Evolutionary conservation across 2,888 invertebrate genomes (phyloP).

Genomic region (Agrotis clavis): DNA sequence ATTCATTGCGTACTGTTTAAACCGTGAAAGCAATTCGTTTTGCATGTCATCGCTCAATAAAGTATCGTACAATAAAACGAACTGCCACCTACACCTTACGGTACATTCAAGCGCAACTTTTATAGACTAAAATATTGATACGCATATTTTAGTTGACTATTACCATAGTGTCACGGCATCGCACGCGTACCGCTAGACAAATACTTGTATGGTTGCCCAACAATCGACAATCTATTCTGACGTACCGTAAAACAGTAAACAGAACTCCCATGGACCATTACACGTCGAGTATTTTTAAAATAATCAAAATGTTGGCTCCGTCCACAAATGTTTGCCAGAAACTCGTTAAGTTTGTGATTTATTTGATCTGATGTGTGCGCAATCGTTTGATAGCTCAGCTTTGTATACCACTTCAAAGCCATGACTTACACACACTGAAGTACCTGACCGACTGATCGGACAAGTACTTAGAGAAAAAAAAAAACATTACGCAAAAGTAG

Average conservation of each 20-base stretch:
- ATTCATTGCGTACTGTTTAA: conserved; percentile 59
- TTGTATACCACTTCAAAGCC: conserved; percentile 79
- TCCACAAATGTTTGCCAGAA: conserved; percentile 85
- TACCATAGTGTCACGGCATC: conserved; percentile 75
- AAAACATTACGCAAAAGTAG: conserved; percentile 49
- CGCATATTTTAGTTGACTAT: conserved; percentile 82
- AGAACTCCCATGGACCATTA: conserved; percentile 86
- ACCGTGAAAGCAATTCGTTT: conserved; percentile 73
- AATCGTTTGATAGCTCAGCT: conserved; percentile 81
- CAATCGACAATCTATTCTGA: conserved; percentile 78
- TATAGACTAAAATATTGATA: conserved; percentile 80
- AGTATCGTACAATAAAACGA: conserved; percentile 70
- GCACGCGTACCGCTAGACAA: conserved; percentile 81
- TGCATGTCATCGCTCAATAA: conserved; percentile 81
- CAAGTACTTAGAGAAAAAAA: conserved; percentile 54
- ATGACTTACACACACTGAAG: conserved; percentile 63
- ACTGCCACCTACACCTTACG: conserved; percentile 66
- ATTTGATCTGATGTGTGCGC: conserved; percentile 83
- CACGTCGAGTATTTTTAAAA: conserved; percentile 87
- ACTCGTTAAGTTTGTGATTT: conserved; percentile 86
- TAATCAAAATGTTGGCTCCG: conserved; percentile 81
- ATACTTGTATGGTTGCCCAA: conserved; percentile 80
- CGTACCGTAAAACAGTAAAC: conserved; percentile 84
- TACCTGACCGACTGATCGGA: conserved; percentile 57
- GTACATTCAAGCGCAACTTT: conserved; percentile 73